phyloP scores from a whole-genome alignment of 1,140 invertebrate genomes.

The Neodiprion fabricii region DNA sequence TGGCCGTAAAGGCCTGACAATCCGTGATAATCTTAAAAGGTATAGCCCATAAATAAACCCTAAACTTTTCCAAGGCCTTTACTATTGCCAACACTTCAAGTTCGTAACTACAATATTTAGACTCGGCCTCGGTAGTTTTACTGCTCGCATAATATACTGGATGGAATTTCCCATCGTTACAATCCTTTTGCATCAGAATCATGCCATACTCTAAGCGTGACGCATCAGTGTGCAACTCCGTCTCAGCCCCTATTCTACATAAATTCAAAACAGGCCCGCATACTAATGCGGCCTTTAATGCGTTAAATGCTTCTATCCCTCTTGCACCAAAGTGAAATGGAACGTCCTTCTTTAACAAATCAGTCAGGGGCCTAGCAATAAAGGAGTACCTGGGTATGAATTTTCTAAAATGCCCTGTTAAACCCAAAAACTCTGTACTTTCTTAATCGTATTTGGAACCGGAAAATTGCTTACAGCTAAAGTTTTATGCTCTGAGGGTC shows the following conservation, averaged over 20 bases:
- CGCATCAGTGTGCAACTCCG: constrained; percentile 50
- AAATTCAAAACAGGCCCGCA: constrained; percentile 46
- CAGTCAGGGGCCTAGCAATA: constrained; percentile 18
- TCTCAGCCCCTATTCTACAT: constrained; percentile 37
- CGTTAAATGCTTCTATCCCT: constrained; percentile 26
- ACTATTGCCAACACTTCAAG: constrained; percentile 60
- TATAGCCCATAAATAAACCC: constrained; percentile 46
- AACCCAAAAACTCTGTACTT: constrained; percentile 26
- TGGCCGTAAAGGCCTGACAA: constrained; percentile 42
- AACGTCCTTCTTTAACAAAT: constrained; percentile 21
- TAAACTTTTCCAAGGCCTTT: constrained; percentile 51
- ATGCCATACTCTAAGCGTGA: not conserved
- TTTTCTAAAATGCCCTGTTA: constrained; percentile 26
- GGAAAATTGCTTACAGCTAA: constrained; percentile 20
- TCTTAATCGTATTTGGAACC: constrained; percentile 8
- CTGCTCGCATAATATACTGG: constrained; percentile 14
- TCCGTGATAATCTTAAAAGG: constrained; percentile 45
- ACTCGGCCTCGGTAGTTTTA: constrained; percentile 35
- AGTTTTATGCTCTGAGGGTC: constrained; percentile 13
- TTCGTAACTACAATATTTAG: constrained; percentile 55
- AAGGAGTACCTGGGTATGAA: constrained; percentile 18
- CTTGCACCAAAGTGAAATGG: constrained; percentile 21
- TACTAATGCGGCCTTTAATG: constrained; percentile 24
- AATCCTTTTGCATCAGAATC: constrained; percentile 1
- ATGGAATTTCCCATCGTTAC: not conserved